phyloP scores from a whole-genome alignment of 2,888 invertebrate genomes.

The Lydus trimaculatus region DNA sequence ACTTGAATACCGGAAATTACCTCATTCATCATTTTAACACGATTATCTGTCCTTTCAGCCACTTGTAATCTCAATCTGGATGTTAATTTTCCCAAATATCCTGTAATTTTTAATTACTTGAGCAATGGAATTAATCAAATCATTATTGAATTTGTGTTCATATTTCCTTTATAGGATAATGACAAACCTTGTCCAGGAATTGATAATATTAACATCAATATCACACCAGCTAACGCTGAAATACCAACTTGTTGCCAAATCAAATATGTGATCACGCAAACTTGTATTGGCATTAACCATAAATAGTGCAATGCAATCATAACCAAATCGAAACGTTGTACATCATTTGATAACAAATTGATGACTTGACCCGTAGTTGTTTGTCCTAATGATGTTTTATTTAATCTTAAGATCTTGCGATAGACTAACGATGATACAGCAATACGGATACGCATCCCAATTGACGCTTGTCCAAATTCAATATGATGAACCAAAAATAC shows the following conservation, averaged over 20 bases:
- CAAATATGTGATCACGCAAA: conserved; percentile 66
- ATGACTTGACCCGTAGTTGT: conserved; percentile 84
- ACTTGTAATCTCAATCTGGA: conserved; percentile 60
- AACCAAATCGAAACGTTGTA: conserved; percentile 77
- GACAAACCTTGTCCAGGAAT: conserved; percentile 60
- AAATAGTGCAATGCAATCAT: conserved; percentile 74
- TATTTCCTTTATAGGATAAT: too few species aligned
- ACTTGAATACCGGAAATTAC: conserved; percentile 75
- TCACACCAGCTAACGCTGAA: conserved; percentile 67
- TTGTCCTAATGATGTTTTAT: conserved; percentile 73
- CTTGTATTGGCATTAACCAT: conserved; percentile 81
- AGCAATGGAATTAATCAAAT: too few species aligned
- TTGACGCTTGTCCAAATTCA: conserved; percentile 68
- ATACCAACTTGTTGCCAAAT: conserved; percentile 64
- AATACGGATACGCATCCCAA: conserved; percentile 78
- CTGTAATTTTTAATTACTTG: too few species aligned
- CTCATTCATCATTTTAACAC: conserved; percentile 76
- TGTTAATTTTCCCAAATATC: conserved; percentile 60
- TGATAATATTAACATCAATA: conserved; percentile 61
- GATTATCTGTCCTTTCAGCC: conserved; percentile 66
- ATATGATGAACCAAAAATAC: conserved; percentile 69
- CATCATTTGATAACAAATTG: conserved; percentile 84
- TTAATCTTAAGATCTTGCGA: conserved; percentile 68
- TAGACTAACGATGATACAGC: conserved; percentile 81
- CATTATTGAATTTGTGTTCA: too few species aligned